These are phyloP conservation scores for Sycophila texana DNA, from an alignment of 2,888 invertebrate species.

Conservation along the genomic window DNA sequence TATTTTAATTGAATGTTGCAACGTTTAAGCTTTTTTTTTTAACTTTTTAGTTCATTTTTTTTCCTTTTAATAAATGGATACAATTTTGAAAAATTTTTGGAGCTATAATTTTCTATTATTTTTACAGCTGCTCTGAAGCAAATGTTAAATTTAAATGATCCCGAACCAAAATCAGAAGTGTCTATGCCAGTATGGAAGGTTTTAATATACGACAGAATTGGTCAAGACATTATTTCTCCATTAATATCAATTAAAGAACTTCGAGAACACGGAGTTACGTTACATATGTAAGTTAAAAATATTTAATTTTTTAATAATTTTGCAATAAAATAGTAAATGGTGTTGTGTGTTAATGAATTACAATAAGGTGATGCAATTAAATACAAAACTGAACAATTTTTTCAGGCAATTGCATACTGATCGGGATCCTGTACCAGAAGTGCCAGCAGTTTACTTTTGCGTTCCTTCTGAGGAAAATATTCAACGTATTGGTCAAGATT, in stretches of 20 bases:
- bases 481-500: constrained; percentile 92
- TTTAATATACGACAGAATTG: constrained; percentile 95
- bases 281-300: constrained; percentile 89
- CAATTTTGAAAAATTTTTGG: too few relatives aligned
- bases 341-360: background rate
- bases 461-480: constrained; percentile 97
- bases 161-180: constrained; percentile 84
- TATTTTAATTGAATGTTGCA: too few relatives aligned
- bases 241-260: constrained; percentile 96
- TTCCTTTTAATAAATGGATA: background rate
- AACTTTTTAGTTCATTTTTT: background rate
- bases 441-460: constrained; percentile 98
- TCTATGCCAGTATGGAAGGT: constrained; percentile 97
- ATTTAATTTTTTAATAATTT: background rate
- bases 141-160: constrained; percentile 95
- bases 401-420: constrained; percentile 90
- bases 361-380: background rate
- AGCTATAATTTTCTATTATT: constrained; percentile 4
- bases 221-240: constrained; percentile 99
- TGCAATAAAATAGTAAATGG: constrained; percentile 23
- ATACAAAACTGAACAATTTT: background rate
- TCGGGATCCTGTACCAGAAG: constrained; percentile 96
- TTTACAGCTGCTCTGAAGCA: constrained; percentile 91
- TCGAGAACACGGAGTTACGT: constrained; percentile 95
- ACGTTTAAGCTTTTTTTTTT: too few relatives aligned